Conservation (phyloP, 2,888 invertebrate species). For the Drosophila vallismaia region DNA sequence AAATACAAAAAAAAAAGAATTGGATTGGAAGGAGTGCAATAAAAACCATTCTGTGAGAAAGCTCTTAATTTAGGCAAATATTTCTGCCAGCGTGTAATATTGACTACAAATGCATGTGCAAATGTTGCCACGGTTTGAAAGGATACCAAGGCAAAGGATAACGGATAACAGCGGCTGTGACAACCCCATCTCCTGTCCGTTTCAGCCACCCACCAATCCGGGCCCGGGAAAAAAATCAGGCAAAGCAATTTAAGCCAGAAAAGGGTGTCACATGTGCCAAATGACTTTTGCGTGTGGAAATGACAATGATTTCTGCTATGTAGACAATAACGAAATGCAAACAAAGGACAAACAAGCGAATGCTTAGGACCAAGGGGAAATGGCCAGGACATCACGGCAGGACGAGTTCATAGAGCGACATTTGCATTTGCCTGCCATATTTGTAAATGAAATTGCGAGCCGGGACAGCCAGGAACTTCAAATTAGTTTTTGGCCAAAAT, state of each 20-base stretch:
- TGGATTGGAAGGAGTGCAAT: constrained; percentile 10
- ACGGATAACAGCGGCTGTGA: constrained; percentile 47
- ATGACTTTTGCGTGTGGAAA: constrained; percentile 81
- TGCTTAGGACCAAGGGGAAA: neutral
- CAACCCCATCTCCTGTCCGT: constrained; percentile 10
- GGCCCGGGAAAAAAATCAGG: constrained; percentile 29
- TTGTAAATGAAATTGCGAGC: constrained; percentile 73
- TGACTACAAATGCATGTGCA: constrained; percentile 81
- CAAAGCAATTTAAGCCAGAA: constrained; percentile 78
- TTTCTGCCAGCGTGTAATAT: constrained; percentile 73
- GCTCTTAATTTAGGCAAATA: constrained; percentile 68
- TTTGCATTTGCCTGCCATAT: constrained; percentile 79
- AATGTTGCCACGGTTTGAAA: constrained; percentile 81
- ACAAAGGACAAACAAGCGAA: constrained; percentile 54
- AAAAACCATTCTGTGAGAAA: constrained; percentile 23
- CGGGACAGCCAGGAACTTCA: constrained; percentile 60
- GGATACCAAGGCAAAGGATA: constrained; percentile 49
- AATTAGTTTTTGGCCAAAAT: constrained; percentile 70
- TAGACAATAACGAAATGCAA: constrained; percentile 79
- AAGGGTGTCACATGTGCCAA: constrained; percentile 81
- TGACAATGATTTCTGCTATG: constrained; percentile 79
- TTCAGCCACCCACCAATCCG: constrained; percentile 15
- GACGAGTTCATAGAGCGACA: constrained; percentile 74
- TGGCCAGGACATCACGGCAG: constrained; percentile 54
- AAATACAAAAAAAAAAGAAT: constrained; percentile 11